Evolutionary conservation across 2,888 invertebrate genomes (phyloP).

Genomic region (Caenorhabditis wallacei): DNA sequence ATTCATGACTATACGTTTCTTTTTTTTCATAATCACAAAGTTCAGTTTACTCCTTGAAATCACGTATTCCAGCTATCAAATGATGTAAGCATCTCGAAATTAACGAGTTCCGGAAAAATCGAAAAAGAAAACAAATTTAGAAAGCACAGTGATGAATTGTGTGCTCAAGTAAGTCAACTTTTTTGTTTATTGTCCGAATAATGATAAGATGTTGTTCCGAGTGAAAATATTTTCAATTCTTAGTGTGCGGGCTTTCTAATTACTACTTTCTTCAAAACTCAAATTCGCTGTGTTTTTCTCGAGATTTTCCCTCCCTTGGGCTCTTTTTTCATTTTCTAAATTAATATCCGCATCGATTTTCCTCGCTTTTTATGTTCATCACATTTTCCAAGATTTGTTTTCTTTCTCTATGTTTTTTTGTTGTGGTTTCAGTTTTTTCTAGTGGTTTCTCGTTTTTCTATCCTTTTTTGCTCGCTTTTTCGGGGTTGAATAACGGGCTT

Average conservation of each 20-base stretch:
- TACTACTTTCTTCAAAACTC: not conserved
- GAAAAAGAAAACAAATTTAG: too few species aligned
- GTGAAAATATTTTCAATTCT: too few species aligned
- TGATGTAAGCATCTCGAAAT: constrained; percentile 13
- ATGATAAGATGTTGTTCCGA: not conserved
- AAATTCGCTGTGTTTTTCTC: not conserved
- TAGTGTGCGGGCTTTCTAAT: too few species aligned
- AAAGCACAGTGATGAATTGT: constrained; percentile 32
- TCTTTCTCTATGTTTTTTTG: not conserved
- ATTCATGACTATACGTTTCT: constrained; percentile 16
- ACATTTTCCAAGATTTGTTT: constrained; percentile 8
- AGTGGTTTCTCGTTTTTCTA: constrained; percentile 4
- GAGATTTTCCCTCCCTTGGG: not conserved
- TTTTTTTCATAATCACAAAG: constrained; percentile 1
- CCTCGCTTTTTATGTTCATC: constrained; percentile 9
- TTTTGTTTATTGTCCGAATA: constrained; percentile 13
- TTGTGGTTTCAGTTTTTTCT: constrained; percentile 13
- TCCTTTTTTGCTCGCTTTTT: constrained; percentile 4
- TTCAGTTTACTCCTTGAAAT: not conserved
- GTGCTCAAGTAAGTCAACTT: constrained; percentile 35
- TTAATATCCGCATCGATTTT: constrained; percentile 10
- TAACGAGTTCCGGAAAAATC: not conserved
- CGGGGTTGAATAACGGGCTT: not conserved
- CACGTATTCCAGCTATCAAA: not conserved
- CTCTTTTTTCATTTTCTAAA: not conserved